Base-by-base conservation (phyloP, 2,888 invertebrate genomes). In the Pheosia tremula region DNA sequence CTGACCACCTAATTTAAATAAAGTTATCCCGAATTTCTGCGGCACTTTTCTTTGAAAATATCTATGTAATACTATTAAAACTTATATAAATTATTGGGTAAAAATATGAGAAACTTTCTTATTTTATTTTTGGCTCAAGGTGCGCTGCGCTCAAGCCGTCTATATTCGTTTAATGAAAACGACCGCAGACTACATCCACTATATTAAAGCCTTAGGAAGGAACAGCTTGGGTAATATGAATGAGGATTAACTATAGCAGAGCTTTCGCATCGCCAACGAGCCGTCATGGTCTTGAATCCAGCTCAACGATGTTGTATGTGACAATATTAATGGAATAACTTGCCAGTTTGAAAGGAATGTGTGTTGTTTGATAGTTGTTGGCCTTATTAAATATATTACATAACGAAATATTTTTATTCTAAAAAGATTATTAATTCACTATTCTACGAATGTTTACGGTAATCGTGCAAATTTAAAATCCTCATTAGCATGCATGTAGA, bases 111-210 rank as follows among this genome's bases (percentile, higher is more conserved):
- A 3, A 24, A 53, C 11, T 53, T 53, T 53, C 53, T 53, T 11
- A 53, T 38, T 53, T 53, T 53, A 24, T 37, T 37, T 53, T 11
- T 10, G 37, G 24, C 13, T 54, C 58, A 55, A 67, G 60, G 62
- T 58, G 64, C 62, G 62, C 62, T 64, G 61, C 64, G 49, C 58
- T 66, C 64, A 62, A 64, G 60, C 47, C 63, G 53, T 70, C 66
- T 53, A 67, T 66, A 75, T 66, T 70, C 63, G 56, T 62, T 68
- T 75, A 75, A 74, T 74, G 66, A 72, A 72, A 66, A 70, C 62
- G 66, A 59, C 60, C 60, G 65, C 60, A 60, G 68, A 52, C 45
- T 8, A 57, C 56, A 37, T 53, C 36, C 50, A 64, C 58, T 63
- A 67, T 75, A 67, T 68, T 66, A 63, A 72, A 75, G 65, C 63